Conservation (phyloP, 2,113 vertebrate species). For the Cheilinus undulatus region DNA sequence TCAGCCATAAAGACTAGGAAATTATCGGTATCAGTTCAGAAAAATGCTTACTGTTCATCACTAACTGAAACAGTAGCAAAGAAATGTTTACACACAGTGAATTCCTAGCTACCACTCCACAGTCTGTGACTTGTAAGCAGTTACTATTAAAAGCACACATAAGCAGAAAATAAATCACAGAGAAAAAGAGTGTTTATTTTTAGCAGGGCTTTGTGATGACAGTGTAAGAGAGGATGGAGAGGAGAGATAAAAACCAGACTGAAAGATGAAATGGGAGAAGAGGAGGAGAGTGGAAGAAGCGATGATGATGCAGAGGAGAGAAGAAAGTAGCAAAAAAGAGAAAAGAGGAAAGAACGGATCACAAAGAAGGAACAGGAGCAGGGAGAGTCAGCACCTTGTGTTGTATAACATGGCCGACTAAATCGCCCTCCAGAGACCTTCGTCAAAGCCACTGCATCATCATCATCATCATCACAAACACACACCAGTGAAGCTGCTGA, state of each 20-base stretch:
- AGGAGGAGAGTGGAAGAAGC: not conserved
- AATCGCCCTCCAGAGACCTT: constrained; percentile 64
- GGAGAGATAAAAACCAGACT: constrained; percentile 13
- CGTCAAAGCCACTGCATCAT: constrained; percentile 49
- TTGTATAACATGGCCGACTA: constrained; percentile 62
- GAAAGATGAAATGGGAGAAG: not conserved
- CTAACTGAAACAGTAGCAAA: no score
- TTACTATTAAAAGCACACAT: not conserved
- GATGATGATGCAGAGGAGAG: not conserved
- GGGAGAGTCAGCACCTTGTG: constrained; percentile 42
- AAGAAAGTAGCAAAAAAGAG: not conserved
- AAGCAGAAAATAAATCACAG: not conserved
- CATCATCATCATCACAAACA: constrained; percentile 42
- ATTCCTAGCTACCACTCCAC: no score
- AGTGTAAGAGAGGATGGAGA: constrained; percentile 11
- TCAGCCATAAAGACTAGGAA: no score
- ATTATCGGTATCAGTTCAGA: no score
- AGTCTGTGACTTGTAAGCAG: not conserved
- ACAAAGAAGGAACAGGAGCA: not conserved
- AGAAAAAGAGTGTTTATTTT: constrained; percentile 19
- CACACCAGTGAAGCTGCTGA: constrained; percentile 8
- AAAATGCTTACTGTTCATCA: no score
- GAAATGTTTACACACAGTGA: no score
- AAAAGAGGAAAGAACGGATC: not conserved
- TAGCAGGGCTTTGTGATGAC: constrained; percentile 11